Evolutionary conservation across 2,797 vertebrate genomes (phyloP), one percentile per base, ranked within the genome.

Genomic region (Iguana delicatissima): DNA sequence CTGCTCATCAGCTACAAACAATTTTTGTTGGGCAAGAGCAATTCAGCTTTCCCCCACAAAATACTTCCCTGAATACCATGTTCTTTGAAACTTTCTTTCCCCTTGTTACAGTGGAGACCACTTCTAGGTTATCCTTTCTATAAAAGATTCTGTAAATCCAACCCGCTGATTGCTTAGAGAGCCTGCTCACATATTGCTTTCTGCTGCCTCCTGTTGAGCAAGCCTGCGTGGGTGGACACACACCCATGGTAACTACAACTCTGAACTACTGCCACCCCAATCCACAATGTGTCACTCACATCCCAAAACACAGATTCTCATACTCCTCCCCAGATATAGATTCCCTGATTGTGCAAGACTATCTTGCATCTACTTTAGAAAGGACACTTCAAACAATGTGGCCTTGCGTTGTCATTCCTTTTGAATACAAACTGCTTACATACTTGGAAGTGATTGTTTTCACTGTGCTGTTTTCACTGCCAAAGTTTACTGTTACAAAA

Each of bases 211-310:
- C 89, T 89, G 24, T 96, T 96, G 95, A 93, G 95, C 93, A 96
- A 96, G 3, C 74, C 72, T 0, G 86, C 76, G 96, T 96, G 93
- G 96, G 96, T 93, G 94, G 96, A 93, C 92, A 96, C 96, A 96
- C 96, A 92, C 96, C 96, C 95, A 94, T 87, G 57, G 92, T 95
- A 94, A 95, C 89, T 93, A 91, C 96, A 94, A 84, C 87, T 59
- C 94, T 83, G 92, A 74, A 90, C 80, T 62, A 86, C 29, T 10
- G 86, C 92, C 84, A 0, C 92, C 92, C 87, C 92, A 92, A 84
- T 89, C 77, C 0, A 42, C 89, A 9, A 0, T 50, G 88, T 92
- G 90, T 93, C 83, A 3, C 72, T 82, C 89, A 91, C 91, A 79
- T 89, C 90, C 16, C 94, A 93, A 96, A 96, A 94, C 93, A 89